Percentiles rank a stretch among this genome's conserved stretches.
Conservation (phyloP, 2,888 invertebrate species). For the Augochlorella aurata region DNA sequence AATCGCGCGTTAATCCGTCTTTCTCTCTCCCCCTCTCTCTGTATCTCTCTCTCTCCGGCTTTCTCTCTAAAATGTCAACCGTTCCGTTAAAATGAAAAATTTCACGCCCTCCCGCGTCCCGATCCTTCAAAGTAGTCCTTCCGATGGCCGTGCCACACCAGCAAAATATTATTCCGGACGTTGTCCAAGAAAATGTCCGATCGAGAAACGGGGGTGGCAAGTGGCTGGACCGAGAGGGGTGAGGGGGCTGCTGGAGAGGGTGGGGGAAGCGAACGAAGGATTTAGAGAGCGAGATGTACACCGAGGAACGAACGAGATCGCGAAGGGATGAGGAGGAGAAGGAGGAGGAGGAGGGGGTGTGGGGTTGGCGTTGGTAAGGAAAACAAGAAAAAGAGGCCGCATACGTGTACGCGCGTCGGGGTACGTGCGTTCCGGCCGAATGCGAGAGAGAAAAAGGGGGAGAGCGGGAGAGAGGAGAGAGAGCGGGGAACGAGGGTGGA, state of each 20-base stretch:
- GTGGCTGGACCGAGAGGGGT: conserved; percentile 8
- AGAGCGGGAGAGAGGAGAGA: neutral
- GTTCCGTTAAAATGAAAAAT: conserved; percentile 14
- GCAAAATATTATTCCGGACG: neutral
- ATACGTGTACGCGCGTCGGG: conserved; percentile 26
- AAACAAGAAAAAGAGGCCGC: conserved; percentile 40
- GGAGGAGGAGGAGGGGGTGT: too few species aligned
- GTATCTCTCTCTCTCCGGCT: conserved; percentile 28
- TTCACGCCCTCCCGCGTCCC: conserved; percentile 31
- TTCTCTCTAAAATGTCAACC: conserved; percentile 46
- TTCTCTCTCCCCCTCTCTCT: conserved; percentile 28
- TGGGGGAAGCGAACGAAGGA: conserved; percentile 31
- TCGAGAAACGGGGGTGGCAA: neutral
- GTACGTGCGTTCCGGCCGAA: conserved; percentile 2
- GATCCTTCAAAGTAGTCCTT: conserved; percentile 15
- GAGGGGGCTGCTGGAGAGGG: conserved; percentile 11
- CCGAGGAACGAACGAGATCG: conserved; percentile 9
- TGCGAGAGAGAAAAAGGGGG: neutral
- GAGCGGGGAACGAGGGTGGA: conserved; percentile 15
- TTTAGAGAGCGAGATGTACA: conserved; percentile 1
- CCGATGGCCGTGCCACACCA: neutral
- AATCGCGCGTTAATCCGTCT: conserved; percentile 41
- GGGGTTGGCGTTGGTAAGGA: conserved; percentile 34
- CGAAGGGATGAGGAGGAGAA: neutral
- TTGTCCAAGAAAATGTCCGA: neutral